Base-by-base conservation (phyloP, 2,888 invertebrate species). In the Polyommatus icarus region DNA sequence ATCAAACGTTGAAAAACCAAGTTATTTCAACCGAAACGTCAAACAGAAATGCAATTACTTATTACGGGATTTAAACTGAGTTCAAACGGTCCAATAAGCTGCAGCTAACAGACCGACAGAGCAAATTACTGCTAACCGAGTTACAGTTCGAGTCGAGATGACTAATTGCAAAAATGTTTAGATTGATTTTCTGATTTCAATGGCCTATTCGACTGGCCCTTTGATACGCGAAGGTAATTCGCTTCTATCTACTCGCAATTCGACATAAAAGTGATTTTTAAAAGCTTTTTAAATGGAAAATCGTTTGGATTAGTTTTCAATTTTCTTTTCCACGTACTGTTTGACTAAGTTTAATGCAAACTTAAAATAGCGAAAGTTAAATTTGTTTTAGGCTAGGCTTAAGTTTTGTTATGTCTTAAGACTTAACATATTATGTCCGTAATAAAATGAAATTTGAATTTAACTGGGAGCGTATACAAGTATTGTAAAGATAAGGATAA, bases 141-240 rank as follows among this genome's bases (percentile, higher is more conserved):
- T 59, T 36, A 32, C 59, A 76, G 61, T 36, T 12, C 20, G 6
- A 50, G 29, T 20, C 18, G 29, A 67, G 40, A 24, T n/a, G n/a
- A 24, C 54, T 75, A 40, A 54, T 24, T 29, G 18, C 61, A 40
- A 59, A 24, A 59, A 76, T 20, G 24, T 40, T 24, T 87, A 89
- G 91, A 89, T 87, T 88, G 89, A 91, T 89, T 90, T 90, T 85
- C 89, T 82, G 84, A 82, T 84, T 86, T 85, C 90, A 90, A 90
- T 88, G 89, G 89, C 7, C 40, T 61, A 5, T 67, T 15, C 10
- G 29, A 6, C 12, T 29, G 18, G 15, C 18, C 18, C 29, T 67
- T 67, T 67, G 29, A 67, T 24, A 18, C 67, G 5, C 24, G 61
- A 67, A 32, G 67, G 6, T 67, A 15, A 67, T 67, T 67, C 32